phyloP scores from a whole-genome alignment of 1,140 invertebrate species.

The Leptoteleia sp. region DNA sequence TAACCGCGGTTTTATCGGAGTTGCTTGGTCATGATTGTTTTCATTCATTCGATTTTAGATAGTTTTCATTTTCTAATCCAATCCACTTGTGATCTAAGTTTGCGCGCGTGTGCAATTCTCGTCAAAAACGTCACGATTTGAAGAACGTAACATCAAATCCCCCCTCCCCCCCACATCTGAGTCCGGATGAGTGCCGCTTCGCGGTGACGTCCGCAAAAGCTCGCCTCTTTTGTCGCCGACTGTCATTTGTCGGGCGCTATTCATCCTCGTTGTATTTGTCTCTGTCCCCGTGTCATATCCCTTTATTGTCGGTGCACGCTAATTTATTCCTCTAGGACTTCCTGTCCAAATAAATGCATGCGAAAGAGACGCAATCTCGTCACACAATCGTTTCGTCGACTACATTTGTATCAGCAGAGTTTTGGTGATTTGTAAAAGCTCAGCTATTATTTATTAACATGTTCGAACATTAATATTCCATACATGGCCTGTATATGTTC shows the following conservation, averaged over 20 bases:
- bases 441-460: no score
- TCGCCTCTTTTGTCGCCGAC: conserved; percentile 61
- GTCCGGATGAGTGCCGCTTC: conserved; percentile 51
- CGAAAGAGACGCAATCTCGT: conserved; percentile 19
- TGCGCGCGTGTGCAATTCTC: conserved; percentile 50
- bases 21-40: conserved; percentile 51
- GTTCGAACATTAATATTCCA: no score
- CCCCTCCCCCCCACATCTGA: conserved; percentile 30
- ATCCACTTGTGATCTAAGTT: no score
- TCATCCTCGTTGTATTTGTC: conserved; percentile 64
- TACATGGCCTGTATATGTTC: no score
- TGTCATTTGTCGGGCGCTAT: conserved; percentile 63
- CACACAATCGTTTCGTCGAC: no score
- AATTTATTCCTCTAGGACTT: conserved; percentile 55
- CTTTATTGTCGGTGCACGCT: conserved; percentile 41
- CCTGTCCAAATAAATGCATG: conserved; percentile 44
- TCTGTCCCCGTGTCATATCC: conserved; percentile 47
- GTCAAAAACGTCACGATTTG: conserved; percentile 50
- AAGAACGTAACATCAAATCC: conserved; percentile 61
- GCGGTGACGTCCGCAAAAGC: conserved; percentile 64
- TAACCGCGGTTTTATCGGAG: conserved; percentile 34
- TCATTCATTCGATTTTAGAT: conserved; percentile 41
- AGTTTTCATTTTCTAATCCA: conserved; percentile 48
- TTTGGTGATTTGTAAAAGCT: no score
- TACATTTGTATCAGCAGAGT: no score